Base-by-base conservation (phyloP, 2,888 invertebrate species). In the Heliconius charithonia region DNA sequence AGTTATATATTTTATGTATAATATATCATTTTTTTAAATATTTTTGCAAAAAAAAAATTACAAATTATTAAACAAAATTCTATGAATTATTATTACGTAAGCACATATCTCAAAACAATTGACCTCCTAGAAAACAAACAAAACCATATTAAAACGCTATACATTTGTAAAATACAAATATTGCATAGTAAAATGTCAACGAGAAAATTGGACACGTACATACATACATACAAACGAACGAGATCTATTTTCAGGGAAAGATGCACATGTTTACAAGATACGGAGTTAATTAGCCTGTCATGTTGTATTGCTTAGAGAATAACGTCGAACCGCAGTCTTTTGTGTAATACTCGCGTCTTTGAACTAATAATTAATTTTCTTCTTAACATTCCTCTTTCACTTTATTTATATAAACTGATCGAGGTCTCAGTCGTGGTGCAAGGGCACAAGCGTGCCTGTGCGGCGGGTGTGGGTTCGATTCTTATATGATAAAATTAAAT, bases 261-360 rank as follows among this genome's bases (percentile, higher is more conserved):
- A 22, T 74, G 27, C 76, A 76, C 73, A 62, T 73, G 76, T 79
- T 29, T 76, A 56, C 63, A 69, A 65, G 70, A 79, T 78, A 63
- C 41, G 37, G 63, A 76, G 72, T 45, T 78, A 79, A 81, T 79
- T 77, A 81, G 75, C 65, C 67, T 76, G 75, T 77, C 77, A 77
- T 79, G 77, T 75, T 63, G 37, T 37, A 41, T 45, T 77, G 41
- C 65, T 41, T 45, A 59, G 32, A 37, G 63, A 19, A 63, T 27
- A 45, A 74, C 59, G 65, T 74, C 63, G 63, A 74, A 63, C 74
- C 63, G 65, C 41, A 27, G 27, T 74, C 41, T 59, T 74, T 62
- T 74, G 41, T 72, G 13, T 13, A 37, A 37, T 59, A 67, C 51
- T n/a, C 4, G n/a, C 59, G 32, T 72, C 59, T 59, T 72, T 72